Evolutionary conservation across 2,888 invertebrate species (phyloP).

Genomic region (Lamproptera curius): DNA sequence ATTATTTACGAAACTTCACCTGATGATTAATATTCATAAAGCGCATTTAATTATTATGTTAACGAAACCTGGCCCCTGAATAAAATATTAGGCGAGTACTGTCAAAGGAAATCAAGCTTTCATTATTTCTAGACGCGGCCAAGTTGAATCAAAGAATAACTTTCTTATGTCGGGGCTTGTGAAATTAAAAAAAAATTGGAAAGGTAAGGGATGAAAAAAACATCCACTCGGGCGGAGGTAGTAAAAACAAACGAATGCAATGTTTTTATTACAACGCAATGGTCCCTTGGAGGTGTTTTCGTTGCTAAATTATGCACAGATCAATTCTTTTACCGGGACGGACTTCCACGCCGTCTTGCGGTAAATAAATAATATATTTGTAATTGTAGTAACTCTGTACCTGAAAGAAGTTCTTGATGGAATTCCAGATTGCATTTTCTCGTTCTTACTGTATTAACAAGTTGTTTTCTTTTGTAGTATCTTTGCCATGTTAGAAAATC

Average conservation of each 20-base stretch:
- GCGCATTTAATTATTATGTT: slow-evolving; percentile 76
- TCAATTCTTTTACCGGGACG: slow-evolving; percentile 71
- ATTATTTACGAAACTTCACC: slow-evolving; percentile 67
- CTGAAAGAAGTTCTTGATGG: slow-evolving; percentile 35
- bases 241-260: slow-evolving; percentile 72
- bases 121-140: slow-evolving; percentile 42
- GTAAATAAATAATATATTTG: slow-evolving; percentile 75
- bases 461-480: too few relatives aligned
- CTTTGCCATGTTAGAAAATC: too few relatives aligned
- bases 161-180: slow-evolving; percentile 11
- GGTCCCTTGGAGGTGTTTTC: slow-evolving; percentile 67
- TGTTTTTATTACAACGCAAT: slow-evolving; percentile 66
- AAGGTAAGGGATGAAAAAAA: slow-evolving; percentile 34
- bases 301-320: slow-evolving; percentile 75
- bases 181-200: slow-evolving; percentile 28
- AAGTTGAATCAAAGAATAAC: slow-evolving; percentile 13
- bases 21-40: slow-evolving; percentile 74
- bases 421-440: neutral
- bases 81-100: slow-evolving; percentile 67
- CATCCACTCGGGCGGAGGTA: slow-evolving; percentile 59
- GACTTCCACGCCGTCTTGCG: slow-evolving; percentile 50
- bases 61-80: slow-evolving; percentile 74
- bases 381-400: slow-evolving; percentile 58
- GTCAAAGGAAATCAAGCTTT: slow-evolving; percentile 68
- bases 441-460: neutral